Evolutionary conservation across 2,888 invertebrate species (phyloP), one percentile per base, ranked within the genome.

Genomic region (Lepidonotus clava): DNA sequence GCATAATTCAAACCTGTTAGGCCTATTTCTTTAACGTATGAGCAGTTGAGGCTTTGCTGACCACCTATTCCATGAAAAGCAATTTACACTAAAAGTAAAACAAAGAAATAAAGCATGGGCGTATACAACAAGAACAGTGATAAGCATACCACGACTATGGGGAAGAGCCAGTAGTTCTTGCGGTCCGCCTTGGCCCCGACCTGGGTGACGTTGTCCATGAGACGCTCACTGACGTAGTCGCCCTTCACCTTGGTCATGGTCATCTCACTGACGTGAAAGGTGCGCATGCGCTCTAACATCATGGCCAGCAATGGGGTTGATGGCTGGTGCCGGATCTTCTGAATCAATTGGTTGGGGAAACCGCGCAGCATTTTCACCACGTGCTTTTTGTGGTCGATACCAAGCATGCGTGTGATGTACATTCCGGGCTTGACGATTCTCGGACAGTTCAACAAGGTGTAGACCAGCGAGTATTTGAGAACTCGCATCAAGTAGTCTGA

Each of bases 141-240:
- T n/a, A n/a, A n/a, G n/a, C n/a, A n/a, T 90, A 94, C 94, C 90
- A 93, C 93, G 28, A 94, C 53, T 67, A 94, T 91, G 8, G 94
- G 94, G 89, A 93, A 94, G 46, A 94, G 91, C 94, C 94, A 94
- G 88, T 92, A 93, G 88, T 93, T 93, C 85, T 92, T 93, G 36
- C 91, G 87, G n/a, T 88, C 77, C 0, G 92, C 92, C 24, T 91
- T 90, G 66, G 86, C 87, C 2, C 94, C 94, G 28, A 94, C 92
- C n/a, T 91, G 86, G 5, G 90, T 91, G 38, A 93, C 91, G 18
- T 89, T 89, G 2, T 90, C 90, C 14, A 93, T 92, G 6, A 94
- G 90, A 56, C 92, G 88, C 84, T 90, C 85, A 24, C 89, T 90
- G 21, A 94, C 92, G 89, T 94, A 94, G 53, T 93, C 92, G 6